Evolutionary conservation across 2,797 vertebrate species (phyloP).

Genomic region (Peromyscus eremicus): DNA sequence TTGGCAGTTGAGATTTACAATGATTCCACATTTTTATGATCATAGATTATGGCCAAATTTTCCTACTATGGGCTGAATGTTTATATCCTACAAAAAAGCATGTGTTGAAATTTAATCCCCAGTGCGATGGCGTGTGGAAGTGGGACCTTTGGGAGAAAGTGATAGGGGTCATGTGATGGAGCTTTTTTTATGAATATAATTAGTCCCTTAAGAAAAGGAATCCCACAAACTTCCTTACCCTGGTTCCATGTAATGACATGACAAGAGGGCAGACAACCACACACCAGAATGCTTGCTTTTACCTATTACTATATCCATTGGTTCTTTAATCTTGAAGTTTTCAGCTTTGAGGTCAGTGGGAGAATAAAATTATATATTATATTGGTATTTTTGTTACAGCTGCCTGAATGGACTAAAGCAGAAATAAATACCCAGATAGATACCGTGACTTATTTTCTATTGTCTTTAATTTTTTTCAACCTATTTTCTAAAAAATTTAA

Average conservation of each 20-base stretch:
- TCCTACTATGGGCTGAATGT: neutral
- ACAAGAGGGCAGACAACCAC: neutral
- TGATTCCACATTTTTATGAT: slow-evolving; percentile 6
- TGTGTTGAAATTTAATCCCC: neutral
- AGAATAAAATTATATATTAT: neutral
- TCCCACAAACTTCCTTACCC: neutral
- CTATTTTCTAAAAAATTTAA: slow-evolving; percentile 25
- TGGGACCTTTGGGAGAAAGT: neutral
- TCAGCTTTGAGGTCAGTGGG: neutral
- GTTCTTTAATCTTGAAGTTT: neutral
- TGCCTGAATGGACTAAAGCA: neutral
- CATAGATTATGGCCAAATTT: neutral
- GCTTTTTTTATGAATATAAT: neutral
- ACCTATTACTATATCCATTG: neutral
- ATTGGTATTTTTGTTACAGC: neutral
- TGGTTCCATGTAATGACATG: neutral
- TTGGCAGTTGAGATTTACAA: neutral
- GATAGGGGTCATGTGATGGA: neutral
- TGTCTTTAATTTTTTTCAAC: neutral
- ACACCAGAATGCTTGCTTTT: neutral
- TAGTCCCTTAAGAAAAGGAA: neutral
- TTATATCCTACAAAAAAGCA: neutral
- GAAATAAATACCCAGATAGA: neutral
- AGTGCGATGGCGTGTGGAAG: neutral
- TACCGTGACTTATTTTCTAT: neutral